A percentile compares a stretch with the other conserved stretches of the same genome.
Evolutionary conservation across 2,888 invertebrate species (phyloP).

Genomic region (Elysia crispata): DNA sequence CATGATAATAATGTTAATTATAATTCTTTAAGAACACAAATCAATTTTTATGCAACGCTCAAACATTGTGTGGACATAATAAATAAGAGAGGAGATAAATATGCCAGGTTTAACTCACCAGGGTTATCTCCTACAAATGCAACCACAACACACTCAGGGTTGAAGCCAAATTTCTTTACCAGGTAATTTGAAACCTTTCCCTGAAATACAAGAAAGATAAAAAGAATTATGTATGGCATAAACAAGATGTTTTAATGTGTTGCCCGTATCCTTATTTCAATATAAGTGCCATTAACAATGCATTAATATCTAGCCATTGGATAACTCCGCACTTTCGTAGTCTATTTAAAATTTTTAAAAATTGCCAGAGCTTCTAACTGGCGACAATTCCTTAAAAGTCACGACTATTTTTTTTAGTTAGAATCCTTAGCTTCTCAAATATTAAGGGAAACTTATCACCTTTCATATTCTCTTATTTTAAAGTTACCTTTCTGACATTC

Average conservation of each 20-base stretch:
- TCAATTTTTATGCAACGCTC: background rate
- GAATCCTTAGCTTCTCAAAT: too few relatives aligned
- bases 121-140: conserved; percentile 98
- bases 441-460: background rate
- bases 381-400: too few relatives aligned
- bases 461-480: background rate
- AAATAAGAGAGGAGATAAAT: background rate
- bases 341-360: too few relatives aligned
- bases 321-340: too few relatives aligned
- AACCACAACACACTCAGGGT: conserved; percentile 86
- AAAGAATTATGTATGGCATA: too few relatives aligned
- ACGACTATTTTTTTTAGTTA: too few relatives aligned
- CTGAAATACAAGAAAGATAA: conserved; percentile 74
- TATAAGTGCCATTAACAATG: too few relatives aligned
- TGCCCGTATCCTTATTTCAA: too few relatives aligned
- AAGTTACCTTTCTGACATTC: too few relatives aligned
- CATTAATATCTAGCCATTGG: too few relatives aligned
- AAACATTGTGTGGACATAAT: background rate
- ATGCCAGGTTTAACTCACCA: conserved; percentile 53
- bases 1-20: background rate
- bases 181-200: conserved; percentile 88
- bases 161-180: conserved; percentile 91
- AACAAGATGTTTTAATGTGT: too few relatives aligned
- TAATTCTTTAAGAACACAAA: background rate
- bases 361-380: too few relatives aligned